phyloP scores from a whole-genome alignment of 1,140 invertebrate genomes.

The Drosophila malerkotliana region DNA sequence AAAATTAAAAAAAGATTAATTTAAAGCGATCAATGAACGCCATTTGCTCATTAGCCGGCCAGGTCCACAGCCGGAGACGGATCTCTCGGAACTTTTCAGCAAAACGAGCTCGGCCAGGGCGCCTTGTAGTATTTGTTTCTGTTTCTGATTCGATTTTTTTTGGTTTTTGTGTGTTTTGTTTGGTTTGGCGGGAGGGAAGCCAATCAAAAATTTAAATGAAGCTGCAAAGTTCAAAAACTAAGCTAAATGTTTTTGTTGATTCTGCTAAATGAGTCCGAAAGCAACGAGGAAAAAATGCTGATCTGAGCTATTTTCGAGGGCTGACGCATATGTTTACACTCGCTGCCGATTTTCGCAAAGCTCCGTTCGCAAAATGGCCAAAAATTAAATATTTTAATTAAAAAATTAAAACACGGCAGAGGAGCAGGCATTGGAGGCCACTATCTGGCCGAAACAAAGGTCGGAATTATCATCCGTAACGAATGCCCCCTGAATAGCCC shows the following conservation, averaged over 20 bases:
- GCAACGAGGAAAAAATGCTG: conserved; percentile 28
- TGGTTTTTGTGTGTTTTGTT: conserved; percentile 14
- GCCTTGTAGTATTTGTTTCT: conserved; percentile 13
- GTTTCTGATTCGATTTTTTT: conserved; percentile 6
- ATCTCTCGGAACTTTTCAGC: conserved; percentile 51
- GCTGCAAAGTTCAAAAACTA: conserved; percentile 77
- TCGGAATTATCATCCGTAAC: conserved; percentile 55
- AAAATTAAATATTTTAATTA: conserved; percentile 59
- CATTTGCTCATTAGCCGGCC: conserved; percentile 77
- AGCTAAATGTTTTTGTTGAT: conserved; percentile 61
- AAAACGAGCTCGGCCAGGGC: conserved; percentile 59
- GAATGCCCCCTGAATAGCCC: conserved; percentile 46
- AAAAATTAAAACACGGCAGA: conserved; percentile 20
- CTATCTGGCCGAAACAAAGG: conserved; percentile 38
- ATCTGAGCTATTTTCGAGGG: conserved; percentile 54
- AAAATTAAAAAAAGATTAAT: conserved; percentile 82
- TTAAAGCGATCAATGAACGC: conserved; percentile 82
- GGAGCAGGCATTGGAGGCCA: not conserved
- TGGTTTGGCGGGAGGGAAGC: conserved; percentile 54
- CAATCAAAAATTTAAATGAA: conserved; percentile 83
- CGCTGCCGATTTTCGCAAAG: conserved; percentile 16
- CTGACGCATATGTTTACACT: conserved; percentile 48
- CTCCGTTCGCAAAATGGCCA: conserved; percentile 32
- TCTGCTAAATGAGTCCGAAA: conserved; percentile 70
- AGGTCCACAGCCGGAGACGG: conserved; percentile 17